Conservation (phyloP, 2,888 invertebrate genomes). For the Parnassius glacialis region DNA sequence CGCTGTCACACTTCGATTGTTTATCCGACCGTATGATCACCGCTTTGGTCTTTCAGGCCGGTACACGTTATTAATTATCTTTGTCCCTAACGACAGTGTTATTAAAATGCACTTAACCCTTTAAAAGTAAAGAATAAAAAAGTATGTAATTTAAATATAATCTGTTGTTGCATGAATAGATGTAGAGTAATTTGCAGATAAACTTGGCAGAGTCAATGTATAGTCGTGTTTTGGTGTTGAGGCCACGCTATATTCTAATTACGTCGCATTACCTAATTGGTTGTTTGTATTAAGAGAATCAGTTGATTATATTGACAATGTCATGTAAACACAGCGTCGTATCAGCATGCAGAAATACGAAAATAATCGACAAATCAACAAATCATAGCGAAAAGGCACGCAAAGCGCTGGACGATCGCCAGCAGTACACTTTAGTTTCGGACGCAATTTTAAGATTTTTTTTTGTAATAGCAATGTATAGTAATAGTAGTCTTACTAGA, state of each 20-base stretch:
- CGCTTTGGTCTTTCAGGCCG: neutral
- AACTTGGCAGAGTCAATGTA: constrained; percentile 4
- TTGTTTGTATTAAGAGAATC: constrained; percentile 9
- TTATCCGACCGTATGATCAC: constrained; percentile 62
- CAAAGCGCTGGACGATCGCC: constrained; percentile 54
- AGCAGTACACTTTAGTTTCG: constrained; percentile 50
- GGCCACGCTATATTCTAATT: constrained; percentile 21
- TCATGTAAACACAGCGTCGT: constrained; percentile 46
- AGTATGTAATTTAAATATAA: no score
- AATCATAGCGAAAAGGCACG: constrained; percentile 56
- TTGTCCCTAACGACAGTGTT: neutral
- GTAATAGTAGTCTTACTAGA: no score
- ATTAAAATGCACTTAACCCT: constrained; percentile 7
- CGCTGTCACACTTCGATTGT: constrained; percentile 74
- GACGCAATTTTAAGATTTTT: constrained; percentile 33
- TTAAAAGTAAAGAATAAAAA: neutral
- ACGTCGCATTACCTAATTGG: constrained; percentile 20
- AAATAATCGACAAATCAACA: constrained; percentile 62
- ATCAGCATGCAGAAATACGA: constrained; percentile 56
- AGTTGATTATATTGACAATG: constrained; percentile 15
- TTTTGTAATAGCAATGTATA: no score
- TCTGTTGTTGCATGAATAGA: neutral
- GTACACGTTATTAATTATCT: neutral
- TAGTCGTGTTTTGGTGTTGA: constrained; percentile 4
- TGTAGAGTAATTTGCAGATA: neutral